phyloP scores from a whole-genome alignment of 2,113 vertebrate species.

The Antigone vipio region DNA sequence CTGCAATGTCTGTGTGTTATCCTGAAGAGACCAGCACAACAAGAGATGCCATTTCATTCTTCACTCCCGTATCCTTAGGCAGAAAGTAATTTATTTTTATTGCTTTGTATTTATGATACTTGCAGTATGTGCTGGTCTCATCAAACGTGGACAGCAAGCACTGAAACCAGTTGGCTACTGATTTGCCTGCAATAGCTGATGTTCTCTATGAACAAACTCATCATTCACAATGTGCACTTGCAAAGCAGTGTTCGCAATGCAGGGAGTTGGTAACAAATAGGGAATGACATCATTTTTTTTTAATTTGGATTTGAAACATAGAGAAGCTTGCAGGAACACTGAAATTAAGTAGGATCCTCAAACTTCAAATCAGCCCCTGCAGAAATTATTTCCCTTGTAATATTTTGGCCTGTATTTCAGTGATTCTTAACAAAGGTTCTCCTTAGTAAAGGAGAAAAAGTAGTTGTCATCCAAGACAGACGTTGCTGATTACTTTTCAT shows the following conservation, averaged over 20 bases:
- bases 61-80: background rate
- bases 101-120: background rate
- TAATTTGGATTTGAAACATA: background rate
- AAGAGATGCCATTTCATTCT: background rate
- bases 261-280: background rate
- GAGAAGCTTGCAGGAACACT: background rate
- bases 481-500: slow-evolving; percentile 21
- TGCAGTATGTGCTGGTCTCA: background rate
- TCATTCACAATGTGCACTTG: background rate
- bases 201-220: background rate
- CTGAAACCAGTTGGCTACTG: background rate
- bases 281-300: accelerated
- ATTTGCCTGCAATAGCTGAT: background rate
- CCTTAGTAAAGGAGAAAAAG: background rate
- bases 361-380: background rate
- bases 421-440: background rate
- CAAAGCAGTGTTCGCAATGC: background rate
- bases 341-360: background rate
- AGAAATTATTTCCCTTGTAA: background rate
- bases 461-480: slow-evolving; percentile 4
- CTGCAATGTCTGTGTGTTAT: accelerated
- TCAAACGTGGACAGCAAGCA: background rate
- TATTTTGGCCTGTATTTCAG: background rate
- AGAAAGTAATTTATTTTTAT: background rate
- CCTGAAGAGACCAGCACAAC: background rate